These are phyloP conservation scores for Xiphydria camelus DNA, from an alignment of 2,888 invertebrate genomes.

Conservation along the genomic window DNA sequence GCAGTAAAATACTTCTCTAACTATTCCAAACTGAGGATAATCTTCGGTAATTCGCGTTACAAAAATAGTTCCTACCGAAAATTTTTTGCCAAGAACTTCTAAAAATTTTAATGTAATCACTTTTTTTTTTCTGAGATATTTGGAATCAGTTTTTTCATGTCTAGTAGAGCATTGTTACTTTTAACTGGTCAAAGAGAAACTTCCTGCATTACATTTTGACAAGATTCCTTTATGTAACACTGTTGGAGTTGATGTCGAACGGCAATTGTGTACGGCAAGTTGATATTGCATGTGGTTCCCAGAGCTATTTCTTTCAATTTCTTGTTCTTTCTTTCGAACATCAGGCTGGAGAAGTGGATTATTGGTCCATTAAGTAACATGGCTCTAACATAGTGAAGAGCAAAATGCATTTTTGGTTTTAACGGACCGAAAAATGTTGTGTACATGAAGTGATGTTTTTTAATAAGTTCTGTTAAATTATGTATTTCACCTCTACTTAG, in stretches of 20 bases:
- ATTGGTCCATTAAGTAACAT: slow-evolving; percentile 12
- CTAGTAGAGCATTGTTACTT: slow-evolving; percentile 7
- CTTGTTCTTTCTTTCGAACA: slow-evolving; percentile 16
- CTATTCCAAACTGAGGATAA: too few relatives aligned
- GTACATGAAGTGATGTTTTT: slow-evolving; percentile 11
- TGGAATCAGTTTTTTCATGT: slow-evolving; percentile 20
- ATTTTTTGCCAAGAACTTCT: too few relatives aligned
- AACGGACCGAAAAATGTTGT: slow-evolving; percentile 12
- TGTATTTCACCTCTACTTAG: slow-evolving; percentile 8
- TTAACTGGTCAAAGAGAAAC: slow-evolving; percentile 12
- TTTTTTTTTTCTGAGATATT: too few relatives aligned
- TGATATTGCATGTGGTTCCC: slow-evolving; percentile 7
- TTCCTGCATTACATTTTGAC: slow-evolving; percentile 3
- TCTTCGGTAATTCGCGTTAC: too few relatives aligned
- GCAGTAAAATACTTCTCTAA: too few relatives aligned
- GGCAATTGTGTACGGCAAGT: slow-evolving; percentile 16
- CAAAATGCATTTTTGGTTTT: slow-evolving; percentile 19
- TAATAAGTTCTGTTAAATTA: slow-evolving; percentile 6
- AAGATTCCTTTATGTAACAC: slow-evolving; percentile 11
- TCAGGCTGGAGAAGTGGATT: slow-evolving; percentile 17
- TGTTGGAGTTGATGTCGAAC: slow-evolving; percentile 15
- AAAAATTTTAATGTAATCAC: too few relatives aligned
- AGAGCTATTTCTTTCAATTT: slow-evolving; percentile 13
- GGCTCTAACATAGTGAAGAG: slow-evolving; percentile 11
- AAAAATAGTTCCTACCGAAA: too few relatives aligned